Conservation (phyloP, 1,140 invertebrate genomes). For the Brachionus koreanus region DNA sequence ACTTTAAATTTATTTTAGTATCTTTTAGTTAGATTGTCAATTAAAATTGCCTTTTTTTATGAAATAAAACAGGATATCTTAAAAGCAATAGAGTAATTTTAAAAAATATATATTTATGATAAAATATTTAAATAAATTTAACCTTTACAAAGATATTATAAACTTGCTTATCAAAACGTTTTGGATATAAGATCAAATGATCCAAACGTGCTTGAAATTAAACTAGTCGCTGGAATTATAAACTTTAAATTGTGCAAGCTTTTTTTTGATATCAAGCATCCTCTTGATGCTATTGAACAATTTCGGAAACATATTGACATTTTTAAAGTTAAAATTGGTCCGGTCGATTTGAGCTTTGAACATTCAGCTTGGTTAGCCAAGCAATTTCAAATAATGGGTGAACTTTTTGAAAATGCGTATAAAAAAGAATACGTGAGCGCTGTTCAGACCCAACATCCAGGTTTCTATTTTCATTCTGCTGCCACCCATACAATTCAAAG, state of each 20-base stretch:
- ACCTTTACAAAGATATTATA: conserved; percentile 72
- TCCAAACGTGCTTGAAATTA: conserved; percentile 84
- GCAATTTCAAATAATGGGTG: conserved; percentile 66
- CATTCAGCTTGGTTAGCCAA: conserved; percentile 93
- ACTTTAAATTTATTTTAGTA: conserved; percentile 61
- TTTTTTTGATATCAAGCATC: conserved; percentile 78
- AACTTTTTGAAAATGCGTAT: conserved; percentile 3
- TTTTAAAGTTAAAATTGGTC: conserved; percentile 70
- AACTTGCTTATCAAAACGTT: conserved; percentile 82
- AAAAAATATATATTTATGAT: too few species aligned
- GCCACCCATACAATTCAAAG: conserved; percentile 77
- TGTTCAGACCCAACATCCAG: conserved; percentile 89
- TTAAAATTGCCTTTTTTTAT: conserved; percentile 93
- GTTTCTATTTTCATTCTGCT: conserved; percentile 90
- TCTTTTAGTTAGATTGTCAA: conserved; percentile 88
- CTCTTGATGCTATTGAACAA: conserved; percentile 86
- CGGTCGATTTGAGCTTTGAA: conserved; percentile 79
- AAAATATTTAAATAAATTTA: background rate
- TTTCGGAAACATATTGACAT: conserved; percentile 83
- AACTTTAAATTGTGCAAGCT: conserved; percentile 86
- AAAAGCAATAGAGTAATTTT: conserved; percentile 84
- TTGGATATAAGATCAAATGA: conserved; percentile 80
- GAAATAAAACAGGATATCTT: conserved; percentile 84
- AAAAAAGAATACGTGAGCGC: conserved; percentile 66
- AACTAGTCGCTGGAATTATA: conserved; percentile 86